Percentiles rank a stretch among this genome's conserved stretches.
Evolutionary conservation across 1,140 invertebrate genomes (phyloP).

Genomic region (Drosophila bipectinata): DNA sequence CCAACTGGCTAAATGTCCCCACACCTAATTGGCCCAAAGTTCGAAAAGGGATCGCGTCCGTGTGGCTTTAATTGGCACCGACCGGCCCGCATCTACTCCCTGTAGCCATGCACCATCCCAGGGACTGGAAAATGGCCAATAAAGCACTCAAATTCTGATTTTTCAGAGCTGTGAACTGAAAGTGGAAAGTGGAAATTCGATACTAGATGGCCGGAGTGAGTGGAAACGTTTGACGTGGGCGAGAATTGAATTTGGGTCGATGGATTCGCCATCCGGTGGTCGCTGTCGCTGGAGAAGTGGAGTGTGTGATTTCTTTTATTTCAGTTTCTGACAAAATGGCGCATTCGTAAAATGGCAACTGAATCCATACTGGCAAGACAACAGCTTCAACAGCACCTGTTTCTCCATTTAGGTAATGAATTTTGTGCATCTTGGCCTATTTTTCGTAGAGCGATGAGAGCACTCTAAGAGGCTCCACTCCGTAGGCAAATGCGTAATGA

Average conservation of each 20-base stretch:
- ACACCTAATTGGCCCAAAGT: slow-evolving; percentile 29
- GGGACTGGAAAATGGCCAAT: slow-evolving; percentile 16
- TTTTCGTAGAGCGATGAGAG: neutral
- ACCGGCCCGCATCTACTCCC: slow-evolving; percentile 3
- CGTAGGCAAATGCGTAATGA: slow-evolving; percentile 77
- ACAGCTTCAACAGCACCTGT: slow-evolving; percentile 43
- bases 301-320: slow-evolving; percentile 13
- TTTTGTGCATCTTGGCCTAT: slow-evolving; percentile 51
- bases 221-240: slow-evolving; percentile 24
- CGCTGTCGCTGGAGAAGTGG: neutral
- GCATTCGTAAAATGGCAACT: slow-evolving; percentile 10
- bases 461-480: slow-evolving; percentile 9
- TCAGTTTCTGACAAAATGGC: neutral
- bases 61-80: slow-evolving; percentile 35
- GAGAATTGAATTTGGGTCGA: slow-evolving; percentile 34
- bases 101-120: neutral
- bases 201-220: slow-evolving; percentile 14
- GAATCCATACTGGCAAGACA: slow-evolving; percentile 11
- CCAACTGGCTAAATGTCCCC: slow-evolving; percentile 1
- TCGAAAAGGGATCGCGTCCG: slow-evolving; percentile 12
- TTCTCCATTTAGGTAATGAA: slow-evolving; percentile 70
- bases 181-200: slow-evolving; percentile 38
- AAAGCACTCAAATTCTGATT: slow-evolving; percentile 32
- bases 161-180: slow-evolving; percentile 31
- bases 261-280: neutral